phyloP scores from a whole-genome alignment of 2,113 vertebrate genomes.

The Gymnobelideus leadbeateri region DNA sequence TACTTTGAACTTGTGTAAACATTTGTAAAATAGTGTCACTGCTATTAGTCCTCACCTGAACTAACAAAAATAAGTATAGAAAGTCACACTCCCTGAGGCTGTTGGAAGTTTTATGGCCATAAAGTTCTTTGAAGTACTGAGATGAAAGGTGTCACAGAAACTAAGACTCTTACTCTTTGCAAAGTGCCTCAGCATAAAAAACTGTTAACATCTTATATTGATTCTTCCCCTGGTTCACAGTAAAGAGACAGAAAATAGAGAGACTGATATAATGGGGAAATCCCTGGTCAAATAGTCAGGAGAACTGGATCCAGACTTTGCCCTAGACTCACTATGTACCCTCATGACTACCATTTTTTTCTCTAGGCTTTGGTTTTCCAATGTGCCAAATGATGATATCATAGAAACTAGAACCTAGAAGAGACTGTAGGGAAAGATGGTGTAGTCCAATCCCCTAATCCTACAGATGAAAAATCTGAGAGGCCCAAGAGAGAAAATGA shows the following conservation, averaged over 20 bases:
- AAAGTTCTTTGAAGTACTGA: background rate
- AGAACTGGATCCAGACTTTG: background rate
- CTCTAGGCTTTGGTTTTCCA: background rate
- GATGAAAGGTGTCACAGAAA: background rate
- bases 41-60: background rate
- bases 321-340: background rate
- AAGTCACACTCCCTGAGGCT: background rate
- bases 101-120: background rate
- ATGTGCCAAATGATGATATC: background rate
- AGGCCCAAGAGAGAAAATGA: background rate
- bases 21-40: constrained; percentile 7
- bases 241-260: background rate
- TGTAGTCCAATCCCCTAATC: background rate
- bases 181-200: background rate
- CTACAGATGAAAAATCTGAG: background rate
- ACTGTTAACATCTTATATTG: background rate
- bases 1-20: background rate
- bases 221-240: background rate
- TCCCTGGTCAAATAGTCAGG: background rate
- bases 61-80: constrained; percentile 28
- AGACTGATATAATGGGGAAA: background rate
- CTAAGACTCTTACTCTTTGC: background rate
- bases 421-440: background rate
- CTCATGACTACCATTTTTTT: background rate
- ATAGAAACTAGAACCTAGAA: background rate